phyloP scores from a whole-genome alignment of 2,113 vertebrate species.

The Marcusenius ussheri region DNA sequence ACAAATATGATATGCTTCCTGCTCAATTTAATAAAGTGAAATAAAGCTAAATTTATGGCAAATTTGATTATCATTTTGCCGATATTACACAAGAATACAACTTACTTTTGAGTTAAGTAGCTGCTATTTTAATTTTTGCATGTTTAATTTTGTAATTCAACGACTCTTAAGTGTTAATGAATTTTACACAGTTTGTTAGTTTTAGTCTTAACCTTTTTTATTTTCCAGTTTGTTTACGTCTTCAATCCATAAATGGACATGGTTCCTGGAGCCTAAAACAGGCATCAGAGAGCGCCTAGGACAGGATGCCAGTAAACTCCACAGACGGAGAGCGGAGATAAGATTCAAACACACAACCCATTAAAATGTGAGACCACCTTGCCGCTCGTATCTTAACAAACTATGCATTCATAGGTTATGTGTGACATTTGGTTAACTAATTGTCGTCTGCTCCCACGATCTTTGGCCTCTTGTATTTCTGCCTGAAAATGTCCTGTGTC shows the following conservation, averaged over 20 bases:
- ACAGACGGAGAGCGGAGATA: background rate
- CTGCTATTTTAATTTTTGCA: background rate
- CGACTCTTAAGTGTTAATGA: background rate
- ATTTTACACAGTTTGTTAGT: background rate
- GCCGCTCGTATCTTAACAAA: background rate
- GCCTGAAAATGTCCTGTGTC: background rate
- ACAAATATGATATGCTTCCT: background rate
- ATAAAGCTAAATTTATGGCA: background rate
- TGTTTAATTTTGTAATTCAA: background rate
- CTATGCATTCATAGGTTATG: background rate
- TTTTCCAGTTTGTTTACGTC: background rate
- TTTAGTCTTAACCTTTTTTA: background rate
- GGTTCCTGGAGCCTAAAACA: background rate
- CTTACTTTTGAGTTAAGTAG: background rate
- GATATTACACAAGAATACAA: background rate
- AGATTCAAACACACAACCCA: background rate
- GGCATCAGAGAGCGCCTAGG: background rate
- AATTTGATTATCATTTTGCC: background rate
- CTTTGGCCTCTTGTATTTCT: background rate
- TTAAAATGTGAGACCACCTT: background rate
- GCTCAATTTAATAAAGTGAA: background rate
- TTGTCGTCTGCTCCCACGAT: background rate
- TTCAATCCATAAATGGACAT: background rate
- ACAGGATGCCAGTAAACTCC: background rate
- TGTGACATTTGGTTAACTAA: background rate